Evolutionary conservation across 1,140 invertebrate species (phyloP), one percentile per base, ranked within the genome.

Genomic region (Zaprionus taronus): DNA sequence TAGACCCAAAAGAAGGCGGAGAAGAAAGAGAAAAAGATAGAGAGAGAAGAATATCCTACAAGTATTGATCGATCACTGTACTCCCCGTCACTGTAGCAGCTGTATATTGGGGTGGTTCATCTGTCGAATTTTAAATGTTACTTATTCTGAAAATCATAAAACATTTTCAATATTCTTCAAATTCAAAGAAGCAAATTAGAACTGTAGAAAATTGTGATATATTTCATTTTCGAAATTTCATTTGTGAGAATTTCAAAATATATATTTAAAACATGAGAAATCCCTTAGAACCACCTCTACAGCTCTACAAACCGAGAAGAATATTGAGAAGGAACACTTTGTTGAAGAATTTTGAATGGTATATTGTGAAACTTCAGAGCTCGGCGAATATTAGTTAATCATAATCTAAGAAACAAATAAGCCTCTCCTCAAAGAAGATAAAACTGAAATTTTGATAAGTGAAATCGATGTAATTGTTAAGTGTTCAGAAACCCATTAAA

Each of bases 171-270:
- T 15, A 51, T 14, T 22, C 11, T 51, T 5, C 5, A 36, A 22
- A 36, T 57, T 51, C 34, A 47, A 28, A 2, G 17, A 28, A 14
- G 24, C 51, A 65, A 57, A 57, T 55, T 72, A 68, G 65, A 73
- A 61, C 65, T 73, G 41, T 49, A 49, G 44, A 36, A 73, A 67
- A 66, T 58, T 75, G 72, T 75, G 72, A 75, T 75, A 75, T 64
- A 31, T 64, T 70, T 70, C 38, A 51, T 51, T 69, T 31, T 74
- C 51, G 28, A 69, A 62, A 56, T 56, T 47, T 36, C 11, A 69
- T 61, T 36, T 17, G 47, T 22, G n/a, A 36, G 22, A 62, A 62
- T n/a, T 47, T 20, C 5, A 28, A n/a, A 15, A 51, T 20, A 51
- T 20, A 26, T 53, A 20, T 63, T 62, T 1, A n/a, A 55, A 63